A percentile compares a stretch with the other conserved stretches of the same genome.
These are phyloP conservation scores for Neoascia interrupta DNA, from an alignment of 2,888 invertebrate genomes.

Conservation along the genomic window DNA sequence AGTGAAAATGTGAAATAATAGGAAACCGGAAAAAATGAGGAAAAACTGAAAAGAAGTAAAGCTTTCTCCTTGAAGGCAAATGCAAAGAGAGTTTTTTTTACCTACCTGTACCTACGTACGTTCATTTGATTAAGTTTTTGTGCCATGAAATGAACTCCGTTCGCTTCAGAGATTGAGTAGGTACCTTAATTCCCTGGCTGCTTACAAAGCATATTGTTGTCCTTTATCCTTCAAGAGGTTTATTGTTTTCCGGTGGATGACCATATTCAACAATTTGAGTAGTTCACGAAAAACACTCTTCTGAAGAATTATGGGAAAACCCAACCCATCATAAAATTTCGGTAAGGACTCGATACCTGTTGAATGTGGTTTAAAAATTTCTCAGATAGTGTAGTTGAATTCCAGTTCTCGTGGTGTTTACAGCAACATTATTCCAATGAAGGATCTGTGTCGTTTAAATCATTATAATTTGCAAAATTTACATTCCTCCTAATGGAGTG, in stretches of 20 bases:
- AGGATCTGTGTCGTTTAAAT: too few relatives aligned
- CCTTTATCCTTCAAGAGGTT: too few relatives aligned
- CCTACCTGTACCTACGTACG: conserved; percentile 30
- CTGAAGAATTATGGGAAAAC: conserved; percentile 16
- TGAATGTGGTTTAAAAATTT: neutral
- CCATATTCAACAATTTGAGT: neutral
- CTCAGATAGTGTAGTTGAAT: neutral
- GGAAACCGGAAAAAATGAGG: conserved; percentile 1
- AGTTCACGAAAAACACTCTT: conserved; percentile 5
- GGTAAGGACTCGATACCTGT: conserved; percentile 17
- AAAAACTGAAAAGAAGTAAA: too few relatives aligned
- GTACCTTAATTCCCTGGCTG: too few relatives aligned
- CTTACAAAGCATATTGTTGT: too few relatives aligned
- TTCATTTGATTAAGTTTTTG: conserved; percentile 38
- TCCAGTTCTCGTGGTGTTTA: neutral
- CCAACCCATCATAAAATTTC: conserved; percentile 27
- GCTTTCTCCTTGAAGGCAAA: neutral
- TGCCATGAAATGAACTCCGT: too few relatives aligned
- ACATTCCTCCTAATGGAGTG: neutral
- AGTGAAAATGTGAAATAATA: neutral
- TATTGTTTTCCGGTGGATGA: neutral
- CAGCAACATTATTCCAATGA: neutral
- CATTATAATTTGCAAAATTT: neutral
- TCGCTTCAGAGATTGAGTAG: too few relatives aligned
- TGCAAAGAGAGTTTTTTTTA: conserved; percentile 8